Conservation (phyloP, 1,140 invertebrate species). For the Diprion similis region DNA sequence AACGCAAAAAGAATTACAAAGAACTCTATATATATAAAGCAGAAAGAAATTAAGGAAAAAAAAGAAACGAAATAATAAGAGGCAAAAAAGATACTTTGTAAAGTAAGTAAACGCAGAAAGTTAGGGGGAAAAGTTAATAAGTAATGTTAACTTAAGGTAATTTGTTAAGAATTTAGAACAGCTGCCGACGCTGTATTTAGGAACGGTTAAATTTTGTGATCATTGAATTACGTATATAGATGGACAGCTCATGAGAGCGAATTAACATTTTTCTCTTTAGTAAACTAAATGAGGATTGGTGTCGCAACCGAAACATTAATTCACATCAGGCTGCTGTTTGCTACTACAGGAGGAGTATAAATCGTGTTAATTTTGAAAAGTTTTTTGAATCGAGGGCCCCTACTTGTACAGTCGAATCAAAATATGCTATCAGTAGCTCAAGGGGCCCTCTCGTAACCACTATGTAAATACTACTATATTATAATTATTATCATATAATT, state of each 20-base stretch:
- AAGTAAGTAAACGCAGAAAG: slow-evolving; percentile 26
- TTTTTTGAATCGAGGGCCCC: slow-evolving; percentile 46
- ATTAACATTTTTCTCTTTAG: neutral
- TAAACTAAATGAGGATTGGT: slow-evolving; percentile 25
- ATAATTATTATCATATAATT: slow-evolving; percentile 47
- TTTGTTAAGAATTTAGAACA: slow-evolving; percentile 34
- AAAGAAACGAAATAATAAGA: slow-evolving; percentile 14
- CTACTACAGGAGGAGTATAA: slow-evolving; percentile 46
- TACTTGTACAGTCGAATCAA: slow-evolving; percentile 54
- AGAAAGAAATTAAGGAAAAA: neutral
- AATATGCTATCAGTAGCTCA: slow-evolving; percentile 38
- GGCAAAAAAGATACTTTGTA: slow-evolving; percentile 3
- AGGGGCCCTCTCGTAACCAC: slow-evolving; percentile 34
- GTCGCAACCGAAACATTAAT: slow-evolving; percentile 50
- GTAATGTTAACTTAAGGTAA: slow-evolving; percentile 40
- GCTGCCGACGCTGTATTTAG: slow-evolving; percentile 39
- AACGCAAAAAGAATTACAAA: slow-evolving; percentile 18
- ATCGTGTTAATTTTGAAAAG: slow-evolving; percentile 46
- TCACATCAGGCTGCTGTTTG: slow-evolving; percentile 44
- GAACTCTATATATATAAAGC: slow-evolving; percentile 14
- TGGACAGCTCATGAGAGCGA: neutral
- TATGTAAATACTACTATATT: slow-evolving; percentile 51
- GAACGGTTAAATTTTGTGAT: slow-evolving; percentile 29
- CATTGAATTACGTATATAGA: slow-evolving; percentile 37
- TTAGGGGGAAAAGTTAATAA: slow-evolving; percentile 37